Base-by-base conservation (phyloP, 2,113 vertebrate genomes). In the Tringa solitaria region DNA sequence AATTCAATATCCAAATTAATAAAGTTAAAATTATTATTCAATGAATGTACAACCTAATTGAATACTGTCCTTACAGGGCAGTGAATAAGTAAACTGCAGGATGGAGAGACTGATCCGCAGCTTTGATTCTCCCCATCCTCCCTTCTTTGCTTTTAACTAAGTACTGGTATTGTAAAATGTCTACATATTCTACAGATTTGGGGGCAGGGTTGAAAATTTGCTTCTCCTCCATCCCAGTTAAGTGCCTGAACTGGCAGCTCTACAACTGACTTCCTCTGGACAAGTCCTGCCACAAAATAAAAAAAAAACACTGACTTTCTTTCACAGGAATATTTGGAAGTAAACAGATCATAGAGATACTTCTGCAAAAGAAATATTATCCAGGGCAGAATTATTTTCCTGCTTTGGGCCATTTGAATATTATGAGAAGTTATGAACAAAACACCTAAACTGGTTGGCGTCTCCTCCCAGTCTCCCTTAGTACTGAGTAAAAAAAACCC, bases 401-500 rank as follows among this genome's bases (percentile, higher is more conserved):
- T 59, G 5, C 14, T 84, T 46, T 54, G n/a, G 32, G 26, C 73
- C 18, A 28, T 32, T 4, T 21, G 57, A 73, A 61, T 14, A 28
- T 12, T 18, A 63, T 70, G 26, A 45, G 48, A 24, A 54, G 9
- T 23, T 4, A n/a, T 0, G 7, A 54, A 53, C 20, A 37, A 43
- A 78, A 24, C 1, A 2, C 2, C 9, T 30, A 4, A 51, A 21
- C 3, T 19, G 48, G 21, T 2, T 56, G 35, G 21, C 26, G 59
- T 10, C 6, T 5, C 15, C 27, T 17, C 13, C 48, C 54, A 50
- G 59, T 2, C 9, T 37, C 26, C 50, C 18, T 39, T 5, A 56
- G 21, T 4, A 24, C 0, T 1, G 19, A 83, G 18, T 46, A 9
- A 33, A 59, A 26, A 37, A 28, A 54, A 0, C 2, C 27, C 50